Base-by-base conservation (phyloP, 1,140 invertebrate species). In the Cataglyphis hispanica region DNA sequence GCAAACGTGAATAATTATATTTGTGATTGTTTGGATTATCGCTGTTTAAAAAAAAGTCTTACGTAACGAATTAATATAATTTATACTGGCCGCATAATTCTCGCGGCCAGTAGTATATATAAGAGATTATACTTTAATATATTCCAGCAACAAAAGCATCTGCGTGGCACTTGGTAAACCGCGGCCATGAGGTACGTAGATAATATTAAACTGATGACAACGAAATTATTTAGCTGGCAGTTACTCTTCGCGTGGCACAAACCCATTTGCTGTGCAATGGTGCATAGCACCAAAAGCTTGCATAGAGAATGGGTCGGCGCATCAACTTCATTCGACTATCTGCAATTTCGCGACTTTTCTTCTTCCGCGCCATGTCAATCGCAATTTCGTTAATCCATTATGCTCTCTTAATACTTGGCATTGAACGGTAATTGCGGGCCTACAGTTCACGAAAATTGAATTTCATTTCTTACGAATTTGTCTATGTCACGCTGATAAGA, bases 201-300 rank as follows among this genome's bases (percentile, higher is more conserved):
- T 88, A 86, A 84, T 86, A 87, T 89, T 89, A 90, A 84, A 85
- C 61, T 77, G 78, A 90, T 80, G 87, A 89, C 85, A 89, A 89
- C 60, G 78, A 89, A 90, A 90, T 90, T 90, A 90, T 90, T 89
- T 75, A 83, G 76, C 40, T 69, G 76, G 67, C 61, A 84, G 87
- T 90, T 90, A 89, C 88, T 89, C 75, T 72, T 87, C 66, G 69
- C 87, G 67, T 89, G 85, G 58, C 25, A 40, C 67, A 81, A 89
- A 87, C 85, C 75, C 85, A 87, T 90, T 90, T 84, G 66, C 67
- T n/a, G 78, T 16, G 31, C 66, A 84, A 78, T 67, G 53, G 46
- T 61, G 72, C 70, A 58, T 37, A 58, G 16, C 22, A 22, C 56
- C 22, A 31, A 61, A 81, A 76, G 76, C 63, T 46, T 86, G 84